Evolutionary conservation across 2,888 invertebrate genomes (phyloP), one percentile per base, ranked within the genome.

Genomic region (Endotricha flammealis): DNA sequence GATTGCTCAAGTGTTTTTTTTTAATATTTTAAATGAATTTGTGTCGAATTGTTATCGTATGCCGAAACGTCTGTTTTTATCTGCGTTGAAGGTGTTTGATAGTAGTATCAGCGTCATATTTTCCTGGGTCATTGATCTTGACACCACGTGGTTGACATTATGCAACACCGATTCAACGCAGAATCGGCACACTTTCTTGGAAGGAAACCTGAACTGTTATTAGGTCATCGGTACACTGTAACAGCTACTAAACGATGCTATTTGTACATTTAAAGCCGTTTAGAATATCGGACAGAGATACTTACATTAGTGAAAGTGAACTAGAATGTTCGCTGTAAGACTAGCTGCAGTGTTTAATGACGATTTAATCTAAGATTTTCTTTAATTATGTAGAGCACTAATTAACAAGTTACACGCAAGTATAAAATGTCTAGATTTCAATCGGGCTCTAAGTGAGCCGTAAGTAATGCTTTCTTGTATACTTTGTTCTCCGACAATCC

Each of bases 91-190:
- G 68, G 66, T 64, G 63, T 61, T 57, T 60, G 73, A 76, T 78
- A 75, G 65, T 59, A 55, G 43, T 78, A 78, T 73, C 73, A 70
- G 59, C 63, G 68, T 64, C 60, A 72, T 57, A 63, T 63, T 64
- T 60, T 53, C 52, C 54, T 64, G 64, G 79, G 74, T 83, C 79
- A 72, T 69, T 59, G 80, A 57, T 67, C 80, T 58, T 56, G 42
- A 53, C 46, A 57, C 71, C 79, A 80, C 78, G 80, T 80, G 80
- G 66, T 58, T 50, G 38, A 32, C 42, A 47, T 77, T 79, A 71
- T 68, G 76, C 68, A 79, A 80, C 53, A 39, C 36, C 8, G 23
- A 23, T 22, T 55, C 57, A 56, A 53, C 50, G 48, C 48, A 47
- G 42, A 57, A 48, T 54, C 44, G 50, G 54, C 50, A 55, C 13